Percentiles rank a stretch among this genome's conserved stretches.
phyloP scores from a whole-genome alignment of 2,797 vertebrate genomes.

The Cyprinodon diabolis region DNA sequence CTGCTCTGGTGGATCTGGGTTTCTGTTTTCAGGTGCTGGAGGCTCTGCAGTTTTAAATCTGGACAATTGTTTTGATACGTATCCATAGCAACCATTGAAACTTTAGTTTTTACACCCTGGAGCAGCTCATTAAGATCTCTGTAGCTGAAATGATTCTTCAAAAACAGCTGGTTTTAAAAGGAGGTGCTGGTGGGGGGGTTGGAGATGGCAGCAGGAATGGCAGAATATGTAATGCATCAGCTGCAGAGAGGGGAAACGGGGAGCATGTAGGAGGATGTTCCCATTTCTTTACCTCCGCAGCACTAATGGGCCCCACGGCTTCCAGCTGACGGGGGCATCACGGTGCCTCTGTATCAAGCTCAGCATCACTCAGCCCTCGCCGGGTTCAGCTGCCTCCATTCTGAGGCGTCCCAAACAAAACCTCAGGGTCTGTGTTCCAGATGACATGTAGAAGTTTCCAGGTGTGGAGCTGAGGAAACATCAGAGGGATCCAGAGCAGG shows the following conservation, averaged over 20 bases:
- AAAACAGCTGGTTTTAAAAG: no score
- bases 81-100: no score
- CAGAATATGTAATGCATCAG: constrained; percentile 60
- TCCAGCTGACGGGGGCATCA: constrained; percentile 58
- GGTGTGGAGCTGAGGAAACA: background rate
- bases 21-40: no score
- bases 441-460: constrained; percentile 1
- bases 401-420: background rate
- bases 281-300: constrained; percentile 43
- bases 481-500: background rate
- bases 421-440: background rate
- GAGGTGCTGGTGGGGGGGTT: constrained; percentile 39
- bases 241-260: constrained; percentile 36
- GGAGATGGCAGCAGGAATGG: constrained; percentile 46
- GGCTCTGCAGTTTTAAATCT: no score
- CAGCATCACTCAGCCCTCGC: constrained; percentile 29
- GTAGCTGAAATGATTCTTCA: no score
- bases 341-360: constrained; percentile 27
- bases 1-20: no score
- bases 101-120: no score
- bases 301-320: constrained; percentile 55
- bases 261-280: constrained; percentile 51
- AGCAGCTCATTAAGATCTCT: no score
- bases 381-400: background rate
- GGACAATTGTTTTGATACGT: no score